Percentiles rank a stretch among this genome's conserved stretches.
phyloP scores from a whole-genome alignment of 2,888 invertebrate species.

The Scaeva pyrastri region DNA sequence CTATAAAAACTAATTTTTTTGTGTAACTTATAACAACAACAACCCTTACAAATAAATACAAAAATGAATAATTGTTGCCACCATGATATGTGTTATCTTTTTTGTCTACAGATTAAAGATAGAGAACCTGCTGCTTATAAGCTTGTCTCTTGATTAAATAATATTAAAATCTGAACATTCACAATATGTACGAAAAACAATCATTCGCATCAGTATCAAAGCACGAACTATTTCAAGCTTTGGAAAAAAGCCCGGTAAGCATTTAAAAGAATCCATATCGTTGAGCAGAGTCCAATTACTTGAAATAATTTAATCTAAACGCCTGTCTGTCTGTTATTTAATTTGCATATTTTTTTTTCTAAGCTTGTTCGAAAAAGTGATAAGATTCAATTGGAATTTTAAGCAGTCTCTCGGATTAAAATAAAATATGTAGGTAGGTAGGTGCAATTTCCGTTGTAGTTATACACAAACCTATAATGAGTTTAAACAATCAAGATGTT shows the following conservation, averaged over 20 bases:
- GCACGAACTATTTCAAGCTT: not conserved
- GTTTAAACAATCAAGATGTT: conserved; percentile 47
- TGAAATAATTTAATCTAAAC: not conserved
- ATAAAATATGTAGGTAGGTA: not conserved
- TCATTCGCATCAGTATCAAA: not conserved
- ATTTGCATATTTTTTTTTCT: conserved; percentile 7
- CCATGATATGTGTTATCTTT: no score
- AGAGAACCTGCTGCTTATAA: no score
- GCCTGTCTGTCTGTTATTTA: conserved; percentile 29
- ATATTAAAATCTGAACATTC: no score
- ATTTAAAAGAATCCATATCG: not conserved
- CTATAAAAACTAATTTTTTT: no score
- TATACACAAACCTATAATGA: not conserved
- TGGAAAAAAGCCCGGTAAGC: not conserved
- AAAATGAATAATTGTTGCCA: no score
- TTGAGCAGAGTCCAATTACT: not conserved
- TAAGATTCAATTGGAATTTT: conserved; percentile 26
- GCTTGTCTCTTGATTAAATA: no score
- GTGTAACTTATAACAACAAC: no score
- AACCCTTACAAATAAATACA: no score
- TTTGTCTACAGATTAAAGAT: no score
- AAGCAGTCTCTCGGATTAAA: conserved; percentile 13
- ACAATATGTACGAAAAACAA: not conserved
- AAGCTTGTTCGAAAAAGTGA: conserved; percentile 16
- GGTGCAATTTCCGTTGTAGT: conserved; percentile 11